Conservation (phyloP, 2,888 invertebrate genomes). For the Brachynemurus nebulosus region DNA sequence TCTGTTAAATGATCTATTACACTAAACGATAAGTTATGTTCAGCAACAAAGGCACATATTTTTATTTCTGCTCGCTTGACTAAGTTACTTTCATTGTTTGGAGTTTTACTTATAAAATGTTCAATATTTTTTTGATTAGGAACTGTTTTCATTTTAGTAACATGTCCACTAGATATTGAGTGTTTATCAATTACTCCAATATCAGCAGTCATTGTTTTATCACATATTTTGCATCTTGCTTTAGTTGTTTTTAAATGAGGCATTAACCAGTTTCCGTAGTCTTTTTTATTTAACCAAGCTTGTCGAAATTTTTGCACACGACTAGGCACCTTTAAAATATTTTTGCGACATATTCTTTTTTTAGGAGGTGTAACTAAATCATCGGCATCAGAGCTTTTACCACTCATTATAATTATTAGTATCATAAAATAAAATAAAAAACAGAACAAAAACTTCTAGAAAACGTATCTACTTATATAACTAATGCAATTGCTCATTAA, state of each 20-base stretch:
- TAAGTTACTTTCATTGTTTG: slow-evolving; percentile 1
- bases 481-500: too few relatives aligned
- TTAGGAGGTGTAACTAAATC: neutral
- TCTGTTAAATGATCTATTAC: slow-evolving; percentile 14
- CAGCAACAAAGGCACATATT: slow-evolving; percentile 12
- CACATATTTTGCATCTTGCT: neutral
- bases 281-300: neutral
- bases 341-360: neutral
- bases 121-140: too few relatives aligned
- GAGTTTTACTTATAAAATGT: too few relatives aligned
- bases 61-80: slow-evolving; percentile 9
- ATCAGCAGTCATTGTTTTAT: neutral
- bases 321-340: neutral
- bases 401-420: neutral
- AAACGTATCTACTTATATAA: too few relatives aligned
- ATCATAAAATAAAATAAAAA: too few relatives aligned
- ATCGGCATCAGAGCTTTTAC: neutral
- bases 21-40: slow-evolving; percentile 15
- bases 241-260: neutral
- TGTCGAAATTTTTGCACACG: neutral
- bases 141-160: neutral
- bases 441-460: too few relatives aligned
- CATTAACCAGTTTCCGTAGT: neutral
- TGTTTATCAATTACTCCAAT: slow-evolving; percentile 1
- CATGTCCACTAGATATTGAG: neutral